phyloP scores from a whole-genome alignment of 2,888 invertebrate species.

The Limnephilus auricula region DNA sequence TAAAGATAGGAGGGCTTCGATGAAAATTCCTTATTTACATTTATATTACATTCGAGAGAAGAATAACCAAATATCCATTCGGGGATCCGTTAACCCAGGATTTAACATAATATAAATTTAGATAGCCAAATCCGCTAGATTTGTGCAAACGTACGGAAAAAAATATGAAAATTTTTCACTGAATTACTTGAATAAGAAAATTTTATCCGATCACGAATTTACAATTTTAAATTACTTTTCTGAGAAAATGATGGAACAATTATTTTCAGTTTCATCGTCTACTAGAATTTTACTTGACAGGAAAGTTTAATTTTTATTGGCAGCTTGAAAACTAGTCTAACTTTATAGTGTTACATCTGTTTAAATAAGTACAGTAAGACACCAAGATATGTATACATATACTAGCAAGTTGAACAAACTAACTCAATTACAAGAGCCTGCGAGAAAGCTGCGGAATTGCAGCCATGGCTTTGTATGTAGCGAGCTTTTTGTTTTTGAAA shows the following conservation, averaged over 20 bases:
- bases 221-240: background rate
- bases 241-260: background rate
- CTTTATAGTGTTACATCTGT: background rate
- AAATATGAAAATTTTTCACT: background rate
- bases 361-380: background rate
- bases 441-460: background rate
- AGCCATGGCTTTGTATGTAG: background rate
- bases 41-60: background rate
- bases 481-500: background rate
- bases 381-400: background rate
- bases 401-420: background rate
- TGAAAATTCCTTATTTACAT: background rate
- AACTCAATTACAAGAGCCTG: background rate
- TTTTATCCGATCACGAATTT: background rate
- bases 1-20: background rate
- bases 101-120: background rate
- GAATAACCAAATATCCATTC: background rate
- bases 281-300: background rate
- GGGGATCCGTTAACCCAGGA: background rate
- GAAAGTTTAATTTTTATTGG: background rate
- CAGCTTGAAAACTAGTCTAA: background rate
- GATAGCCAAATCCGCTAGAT: background rate
- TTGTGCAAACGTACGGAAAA: background rate
- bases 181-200: background rate
- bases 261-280: background rate